phyloP scores from a whole-genome alignment of 1,140 invertebrate genomes.

The Bactericera cockerelli region DNA sequence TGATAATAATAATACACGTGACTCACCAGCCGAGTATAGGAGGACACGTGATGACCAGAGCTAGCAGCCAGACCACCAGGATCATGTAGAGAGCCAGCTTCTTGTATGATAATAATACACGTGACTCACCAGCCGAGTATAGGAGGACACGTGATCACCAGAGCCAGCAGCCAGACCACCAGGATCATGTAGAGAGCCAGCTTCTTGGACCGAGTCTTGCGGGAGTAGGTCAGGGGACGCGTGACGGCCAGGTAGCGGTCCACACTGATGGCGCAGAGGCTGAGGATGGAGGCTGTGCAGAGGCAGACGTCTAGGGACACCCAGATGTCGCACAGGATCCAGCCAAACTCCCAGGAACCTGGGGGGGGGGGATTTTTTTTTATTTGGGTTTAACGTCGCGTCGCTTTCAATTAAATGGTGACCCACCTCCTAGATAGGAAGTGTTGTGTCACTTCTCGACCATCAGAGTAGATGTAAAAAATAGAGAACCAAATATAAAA shows the following conservation, averaged over 20 bases:
- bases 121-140: slow-evolving; percentile 62
- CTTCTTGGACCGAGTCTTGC: slow-evolving; percentile 55
- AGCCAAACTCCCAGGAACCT: slow-evolving; percentile 64
- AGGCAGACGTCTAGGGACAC: slow-evolving; percentile 82
- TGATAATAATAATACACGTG: too few species aligned
- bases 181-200: slow-evolving; percentile 63
- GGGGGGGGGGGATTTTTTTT: slow-evolving; percentile 13
- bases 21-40: too few species aligned
- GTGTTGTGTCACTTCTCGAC: too few species aligned
- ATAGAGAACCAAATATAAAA: too few species aligned
- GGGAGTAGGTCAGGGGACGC: slow-evolving; percentile 62
- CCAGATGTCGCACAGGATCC: slow-evolving; percentile 72
- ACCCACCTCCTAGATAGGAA: too few species aligned
- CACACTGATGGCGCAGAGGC: slow-evolving; percentile 65
- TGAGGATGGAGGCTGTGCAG: slow-evolving; percentile 71
- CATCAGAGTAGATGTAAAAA: too few species aligned
- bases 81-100: too few species aligned
- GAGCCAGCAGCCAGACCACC: slow-evolving; percentile 63
- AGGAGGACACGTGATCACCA: slow-evolving; percentile 68
- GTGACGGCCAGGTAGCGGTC: slow-evolving; percentile 80
- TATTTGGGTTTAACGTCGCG: too few species aligned
- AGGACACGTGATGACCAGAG: too few species aligned
- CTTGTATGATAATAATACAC: too few species aligned
- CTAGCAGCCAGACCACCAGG: too few species aligned
- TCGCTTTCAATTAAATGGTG: too few species aligned